Evolutionary conservation across 1,140 invertebrate species (phyloP), one percentile per base, ranked within the genome.

Genomic region (Oreohelix idahoensis): DNA sequence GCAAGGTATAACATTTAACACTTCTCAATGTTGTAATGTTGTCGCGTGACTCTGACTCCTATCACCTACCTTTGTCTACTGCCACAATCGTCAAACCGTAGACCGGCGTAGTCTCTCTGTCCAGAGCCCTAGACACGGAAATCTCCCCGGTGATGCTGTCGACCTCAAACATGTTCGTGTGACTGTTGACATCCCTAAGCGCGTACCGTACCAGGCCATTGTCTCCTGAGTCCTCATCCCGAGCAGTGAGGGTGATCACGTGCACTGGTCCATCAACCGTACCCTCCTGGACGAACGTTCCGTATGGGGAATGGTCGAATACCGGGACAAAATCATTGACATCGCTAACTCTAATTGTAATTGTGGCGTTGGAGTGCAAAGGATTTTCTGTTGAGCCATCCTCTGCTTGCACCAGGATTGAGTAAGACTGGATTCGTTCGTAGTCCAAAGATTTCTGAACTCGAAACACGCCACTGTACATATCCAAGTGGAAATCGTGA

Each of bases 261-360:
- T 86, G 85, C 13, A 92, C 88, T 1, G 91, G 90, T 13, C 89
- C 79, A 11, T 53, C 53, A 13, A 66, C 58, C 83, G 89, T 86
- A 35, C 89, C 89, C 81, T 92, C 91, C 70, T 87, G 87, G 20
- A 91, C 90, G 76, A 86, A 89, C 8, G 86, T 88, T 38, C 88
- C 83, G 81, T 88, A 92, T 4, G 91, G 91, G 1, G 89, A 91
- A 84, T 92, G 84, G 11, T 89, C 73, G 83, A 99, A 99, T 0
- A 96, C 95, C 0, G 98, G 98, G 15, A 96, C 95, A 90, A 98
- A 98, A 93, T 99, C 98, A 92, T 99, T 98, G 86, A 98, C 96
- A 93, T 99, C 98, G 39, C 95, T 94, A 10, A 99, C 95, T 10
- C 87, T 90, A 51, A 95, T 93, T 45, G 92, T 88, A 26, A 95